A percentile compares a stretch with the other conserved stretches of the same genome.
Evolutionary conservation across 92 coral and sea anemone species (phyloP).

Genomic region (Pocillopora meandrina): DNA sequence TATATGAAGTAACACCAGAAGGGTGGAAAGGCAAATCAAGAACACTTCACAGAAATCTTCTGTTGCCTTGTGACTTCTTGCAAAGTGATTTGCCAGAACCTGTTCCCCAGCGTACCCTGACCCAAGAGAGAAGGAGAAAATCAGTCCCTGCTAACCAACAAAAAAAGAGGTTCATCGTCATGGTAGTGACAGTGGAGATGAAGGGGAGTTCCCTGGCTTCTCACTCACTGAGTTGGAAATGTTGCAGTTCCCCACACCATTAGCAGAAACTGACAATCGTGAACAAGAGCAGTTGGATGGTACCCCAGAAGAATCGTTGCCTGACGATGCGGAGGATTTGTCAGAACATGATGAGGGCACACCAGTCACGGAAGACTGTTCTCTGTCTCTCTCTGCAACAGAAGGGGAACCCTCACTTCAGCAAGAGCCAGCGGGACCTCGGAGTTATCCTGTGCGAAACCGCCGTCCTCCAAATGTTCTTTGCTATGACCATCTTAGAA

Average conservation of each 20-base stretch:
- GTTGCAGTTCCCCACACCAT: conserved; percentile 4
- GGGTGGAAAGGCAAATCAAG: conserved; percentile 31
- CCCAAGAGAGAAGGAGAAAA: not conserved
- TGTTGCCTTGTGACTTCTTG: conserved; percentile 60
- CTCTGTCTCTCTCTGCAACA: no score
- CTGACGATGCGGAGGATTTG: not conserved
- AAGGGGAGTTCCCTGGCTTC: not conserved
- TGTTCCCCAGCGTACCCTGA: not conserved
- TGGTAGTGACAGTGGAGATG: conserved; percentile 8
- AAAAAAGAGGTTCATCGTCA: not conserved
- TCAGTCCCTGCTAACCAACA: no score
- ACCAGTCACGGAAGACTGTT: no score
- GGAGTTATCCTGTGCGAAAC: not conserved
- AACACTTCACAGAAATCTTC: conserved; percentile 61
- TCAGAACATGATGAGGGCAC: no score
- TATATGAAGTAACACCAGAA: conserved; percentile 62
- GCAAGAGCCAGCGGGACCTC: no score
- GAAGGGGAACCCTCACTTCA: no score
- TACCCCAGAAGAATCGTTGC: not conserved
- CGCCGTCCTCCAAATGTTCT: not conserved
- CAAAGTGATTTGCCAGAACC: conserved; percentile 4
- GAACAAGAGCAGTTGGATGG: not conserved
- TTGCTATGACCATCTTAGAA: not conserved
- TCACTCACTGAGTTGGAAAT: conserved; percentile 1
- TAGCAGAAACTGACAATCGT: not conserved